A percentile compares a stretch with the other conserved stretches of the same genome.
Conservation (phyloP, 2,797 vertebrate species). For the Microtus californicus region DNA sequence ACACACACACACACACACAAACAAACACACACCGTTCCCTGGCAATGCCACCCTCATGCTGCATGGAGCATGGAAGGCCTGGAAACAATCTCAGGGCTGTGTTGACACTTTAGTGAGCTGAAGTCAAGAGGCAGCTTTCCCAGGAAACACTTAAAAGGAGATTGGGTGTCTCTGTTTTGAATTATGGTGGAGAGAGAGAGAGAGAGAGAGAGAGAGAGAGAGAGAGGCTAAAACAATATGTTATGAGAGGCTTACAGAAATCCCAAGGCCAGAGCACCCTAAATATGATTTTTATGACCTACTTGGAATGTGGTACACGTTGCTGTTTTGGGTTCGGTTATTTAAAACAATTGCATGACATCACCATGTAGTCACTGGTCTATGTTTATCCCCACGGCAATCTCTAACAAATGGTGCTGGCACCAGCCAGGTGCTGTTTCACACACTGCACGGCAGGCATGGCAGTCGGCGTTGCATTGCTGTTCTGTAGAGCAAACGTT, state of each 20-base stretch:
- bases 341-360: constrained; percentile 78
- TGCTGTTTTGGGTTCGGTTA: constrained; percentile 69
- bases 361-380: constrained; percentile 72
- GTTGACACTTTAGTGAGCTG: constrained; percentile 51
- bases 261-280: constrained; percentile 52
- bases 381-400: constrained; percentile 78
- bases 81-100: constrained; percentile 64
- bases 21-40: neutral
- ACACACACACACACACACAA: no score
- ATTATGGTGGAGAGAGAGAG: constrained; percentile 36
- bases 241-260: constrained; percentile 66
- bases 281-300: constrained; percentile 73
- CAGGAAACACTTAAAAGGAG: constrained; percentile 74
- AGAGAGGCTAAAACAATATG: constrained; percentile 39
- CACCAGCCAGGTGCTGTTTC: neutral
- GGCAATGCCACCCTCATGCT: neutral
- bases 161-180: constrained; percentile 74
- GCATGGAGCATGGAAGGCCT: neutral
- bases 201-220: no score
- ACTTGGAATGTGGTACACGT: constrained; percentile 70
- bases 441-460: neutral
- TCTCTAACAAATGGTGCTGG: constrained; percentile 39
- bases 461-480: neutral
- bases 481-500: neutral
- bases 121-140: constrained; percentile 65